Conservation (phyloP, 2,797 vertebrate species). For the Melanotaenia pygmaea region DNA sequence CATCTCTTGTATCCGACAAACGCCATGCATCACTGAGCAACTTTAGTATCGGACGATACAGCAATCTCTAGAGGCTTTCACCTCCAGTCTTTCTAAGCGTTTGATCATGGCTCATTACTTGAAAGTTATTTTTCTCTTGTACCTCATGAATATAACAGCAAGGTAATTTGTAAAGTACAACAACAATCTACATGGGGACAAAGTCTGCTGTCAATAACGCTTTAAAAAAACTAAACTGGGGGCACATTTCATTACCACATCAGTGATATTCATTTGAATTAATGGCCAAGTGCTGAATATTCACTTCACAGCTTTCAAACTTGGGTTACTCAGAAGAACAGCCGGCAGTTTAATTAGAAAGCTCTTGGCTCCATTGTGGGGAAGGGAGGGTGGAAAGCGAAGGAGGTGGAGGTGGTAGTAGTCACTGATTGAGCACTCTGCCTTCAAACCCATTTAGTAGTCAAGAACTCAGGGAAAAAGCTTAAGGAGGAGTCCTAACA, state of each 20-base stretch:
- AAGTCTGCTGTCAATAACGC: conserved; percentile 48
- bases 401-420: conserved; percentile 44
- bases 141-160: conserved; percentile 43
- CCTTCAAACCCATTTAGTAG: conserved; percentile 66
- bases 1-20: conserved; percentile 2
- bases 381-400: conserved; percentile 10
- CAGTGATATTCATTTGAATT: conserved; percentile 59
- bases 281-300: conserved; percentile 47
- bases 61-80: conserved; percentile 28
- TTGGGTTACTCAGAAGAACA: conserved; percentile 63
- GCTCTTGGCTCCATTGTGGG: conserved; percentile 53
- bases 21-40: neutral
- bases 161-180: conserved; percentile 59
- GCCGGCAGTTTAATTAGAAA: conserved; percentile 72
- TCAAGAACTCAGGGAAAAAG: conserved; percentile 41
- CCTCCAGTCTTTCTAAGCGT: conserved; percentile 24
- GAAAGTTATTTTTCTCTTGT: conserved; percentile 47
- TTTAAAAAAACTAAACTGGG: conserved; percentile 23
- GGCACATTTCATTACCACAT: conserved; percentile 42
- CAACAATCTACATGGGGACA: conserved; percentile 37
- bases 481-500: conserved; percentile 33
- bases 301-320: conserved; percentile 62
- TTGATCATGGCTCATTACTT: conserved; percentile 53
- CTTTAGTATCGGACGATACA: conserved; percentile 13
- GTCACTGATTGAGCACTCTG: conserved; percentile 65